These are phyloP conservation scores for Brachionus calyciflorus DNA, from an alignment of 1,140 invertebrate species.

Conservation along the genomic window DNA sequence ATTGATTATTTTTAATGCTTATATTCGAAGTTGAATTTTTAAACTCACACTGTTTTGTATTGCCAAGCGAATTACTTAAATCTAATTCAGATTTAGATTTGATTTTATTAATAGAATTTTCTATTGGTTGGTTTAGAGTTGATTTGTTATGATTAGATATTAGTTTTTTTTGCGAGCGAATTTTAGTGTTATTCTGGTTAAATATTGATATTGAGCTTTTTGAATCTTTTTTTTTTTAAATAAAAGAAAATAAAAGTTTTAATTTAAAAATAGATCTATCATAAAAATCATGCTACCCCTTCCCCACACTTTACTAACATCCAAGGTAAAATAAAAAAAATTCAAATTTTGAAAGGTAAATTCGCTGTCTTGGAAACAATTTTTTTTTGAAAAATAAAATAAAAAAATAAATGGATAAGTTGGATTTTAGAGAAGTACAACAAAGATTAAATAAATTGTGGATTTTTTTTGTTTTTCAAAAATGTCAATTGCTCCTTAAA, in stretches of 20 bases:
- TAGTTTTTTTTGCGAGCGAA: conserved; percentile 26
- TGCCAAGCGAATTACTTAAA: background rate
- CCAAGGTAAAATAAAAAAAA: no score
- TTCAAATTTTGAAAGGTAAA: background rate
- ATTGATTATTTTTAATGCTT: background rate
- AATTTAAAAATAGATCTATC: no score
- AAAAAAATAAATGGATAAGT: background rate
- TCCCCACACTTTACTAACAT: no score
- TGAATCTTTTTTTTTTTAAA: background rate
- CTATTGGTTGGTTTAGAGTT: background rate
- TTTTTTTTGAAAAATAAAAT: background rate
- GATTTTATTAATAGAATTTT: conserved; percentile 8
- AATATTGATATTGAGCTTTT: conserved; percentile 22
- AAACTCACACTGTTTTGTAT: background rate
- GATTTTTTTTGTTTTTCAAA: no score
- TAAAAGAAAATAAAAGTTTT: background rate
- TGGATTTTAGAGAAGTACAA: no score
- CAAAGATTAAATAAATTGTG: no score
- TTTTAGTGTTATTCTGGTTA: conserved; percentile 21
- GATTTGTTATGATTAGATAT: background rate
- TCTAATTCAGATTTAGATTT: conserved; percentile 37
- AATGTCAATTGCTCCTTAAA: no score
- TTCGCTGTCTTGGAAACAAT: conserved; percentile 28
- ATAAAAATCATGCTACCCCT: no score
- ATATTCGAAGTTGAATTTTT: conserved; percentile 15